Evolutionary conservation across 1,140 invertebrate species (phyloP), one percentile per base, ranked within the genome.

Genomic region (Cherax quadricarinatus): DNA sequence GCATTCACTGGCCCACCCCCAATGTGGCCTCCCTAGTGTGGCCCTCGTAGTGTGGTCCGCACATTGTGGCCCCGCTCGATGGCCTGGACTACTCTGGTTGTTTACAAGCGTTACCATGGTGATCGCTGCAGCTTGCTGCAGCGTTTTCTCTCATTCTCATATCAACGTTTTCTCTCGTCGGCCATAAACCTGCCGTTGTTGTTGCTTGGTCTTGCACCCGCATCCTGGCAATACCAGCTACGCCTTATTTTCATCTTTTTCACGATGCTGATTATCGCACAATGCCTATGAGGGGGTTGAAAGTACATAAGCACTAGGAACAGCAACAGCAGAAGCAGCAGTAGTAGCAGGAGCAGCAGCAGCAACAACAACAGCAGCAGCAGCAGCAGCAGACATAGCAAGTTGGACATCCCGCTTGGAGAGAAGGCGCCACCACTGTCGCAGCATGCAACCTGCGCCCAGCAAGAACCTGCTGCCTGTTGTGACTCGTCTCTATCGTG

Each of bases 381-480:
- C 62, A 18, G 16, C 62, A 66, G 16, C 4, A 18, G 18, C 12
- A 21, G 62, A 16, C 16, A 66, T 10, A 16, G 62, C 57, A 16
- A 5, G 62, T 18, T 66, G 12, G 7, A 7, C 53, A 9, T 14
- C 53, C 62, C 14, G 10, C 12, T 66, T 18, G 62, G 18, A 57
- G 12, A 5, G 62, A 70, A 70, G 62, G 70, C 21, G 21, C 70
- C 70, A 75, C 70, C 70, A 75, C n/a, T 75, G n/a, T 14, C 70
- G 24, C 70, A 75, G 70, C 70, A 75, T 75, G 70, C 21, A 30
- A 14, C 6, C 70, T 7, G 70, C 70, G 21, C 70, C 70, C 70
- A 75, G 14, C 70, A 75, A 75, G 70, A 75, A 75, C n/a, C 70
- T 75, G 70, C 70, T 75, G 70, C 70, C 70, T 30, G 24, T 75